These are phyloP conservation scores for Sarcophaga subvicina DNA, from an alignment of 2,888 invertebrate genomes.

Conservation along the genomic window DNA sequence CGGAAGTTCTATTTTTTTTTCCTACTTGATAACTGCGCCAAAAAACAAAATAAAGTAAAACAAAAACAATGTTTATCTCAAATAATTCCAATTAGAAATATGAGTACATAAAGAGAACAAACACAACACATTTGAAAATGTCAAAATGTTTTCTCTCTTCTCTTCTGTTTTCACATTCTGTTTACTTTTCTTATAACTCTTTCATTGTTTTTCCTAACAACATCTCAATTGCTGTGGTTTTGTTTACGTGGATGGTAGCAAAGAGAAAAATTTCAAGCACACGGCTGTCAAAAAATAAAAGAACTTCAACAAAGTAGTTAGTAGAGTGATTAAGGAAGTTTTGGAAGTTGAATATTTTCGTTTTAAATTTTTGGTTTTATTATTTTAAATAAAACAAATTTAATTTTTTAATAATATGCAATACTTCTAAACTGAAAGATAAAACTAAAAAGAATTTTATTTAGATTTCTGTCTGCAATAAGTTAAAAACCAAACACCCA, in stretches of 20 bases:
- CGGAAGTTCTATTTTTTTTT: constrained; percentile 6
- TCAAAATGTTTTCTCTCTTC: constrained; percentile 14
- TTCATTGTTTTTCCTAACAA: constrained; percentile 9
- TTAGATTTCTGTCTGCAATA: not conserved
- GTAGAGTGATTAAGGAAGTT: not conserved
- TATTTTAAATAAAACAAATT: not conserved
- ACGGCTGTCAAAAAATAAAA: not conserved
- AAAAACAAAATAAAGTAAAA: not conserved
- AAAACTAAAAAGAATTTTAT: not conserved
- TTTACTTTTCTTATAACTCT: not conserved
- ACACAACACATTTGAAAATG: not conserved
- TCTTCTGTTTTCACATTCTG: not conserved
- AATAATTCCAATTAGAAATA: not conserved
- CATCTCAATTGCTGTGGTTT: constrained; percentile 16
- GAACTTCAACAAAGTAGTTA: not conserved
- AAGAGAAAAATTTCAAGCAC: constrained; percentile 12
- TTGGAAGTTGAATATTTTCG: not conserved
- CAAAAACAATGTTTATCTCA: not conserved
- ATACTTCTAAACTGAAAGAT: not conserved
- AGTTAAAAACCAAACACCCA: not conserved
- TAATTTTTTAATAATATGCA: not conserved
- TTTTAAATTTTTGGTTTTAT: not conserved
- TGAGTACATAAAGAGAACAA: too few relatives aligned
- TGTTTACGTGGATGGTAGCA: constrained; percentile 65
- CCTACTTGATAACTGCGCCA: not conserved